Conservation (phyloP, 2,113 vertebrate species). For the Saimiri boliviensis region DNA sequence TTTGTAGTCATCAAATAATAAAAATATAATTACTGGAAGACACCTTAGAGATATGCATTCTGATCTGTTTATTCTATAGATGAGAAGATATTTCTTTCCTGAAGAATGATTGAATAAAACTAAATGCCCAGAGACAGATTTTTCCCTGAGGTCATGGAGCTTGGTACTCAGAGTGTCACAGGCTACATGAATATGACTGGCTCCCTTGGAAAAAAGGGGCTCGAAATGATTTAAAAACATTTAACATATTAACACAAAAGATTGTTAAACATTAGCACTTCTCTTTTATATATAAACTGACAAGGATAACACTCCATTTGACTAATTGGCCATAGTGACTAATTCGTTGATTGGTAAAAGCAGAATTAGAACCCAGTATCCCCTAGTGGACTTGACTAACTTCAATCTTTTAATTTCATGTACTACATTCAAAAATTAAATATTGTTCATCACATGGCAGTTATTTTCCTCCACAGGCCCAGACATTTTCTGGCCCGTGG, state of each 20-base stretch:
- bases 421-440: neutral
- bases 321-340: neutral
- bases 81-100: neutral
- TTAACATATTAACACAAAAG: neutral
- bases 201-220: neutral
- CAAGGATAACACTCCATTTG: neutral
- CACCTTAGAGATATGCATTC: neutral
- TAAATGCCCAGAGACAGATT: neutral
- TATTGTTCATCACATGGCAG: fast-evolving
- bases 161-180: too few relatives aligned
- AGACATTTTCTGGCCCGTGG: neutral
- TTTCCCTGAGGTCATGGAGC: neutral
- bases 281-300: neutral
- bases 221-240: neutral
- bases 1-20: neutral
- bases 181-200: neutral
- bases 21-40: neutral
- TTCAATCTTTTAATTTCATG: neutral
- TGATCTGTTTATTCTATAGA: neutral
- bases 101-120: neutral
- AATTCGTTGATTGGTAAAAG: neutral
- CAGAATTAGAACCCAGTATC: neutral
- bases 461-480: fast-evolving
- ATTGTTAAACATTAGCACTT: neutral
- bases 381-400: neutral